Conservation (phyloP, 2,888 invertebrate species). For the Microctonus brassicae region DNA sequence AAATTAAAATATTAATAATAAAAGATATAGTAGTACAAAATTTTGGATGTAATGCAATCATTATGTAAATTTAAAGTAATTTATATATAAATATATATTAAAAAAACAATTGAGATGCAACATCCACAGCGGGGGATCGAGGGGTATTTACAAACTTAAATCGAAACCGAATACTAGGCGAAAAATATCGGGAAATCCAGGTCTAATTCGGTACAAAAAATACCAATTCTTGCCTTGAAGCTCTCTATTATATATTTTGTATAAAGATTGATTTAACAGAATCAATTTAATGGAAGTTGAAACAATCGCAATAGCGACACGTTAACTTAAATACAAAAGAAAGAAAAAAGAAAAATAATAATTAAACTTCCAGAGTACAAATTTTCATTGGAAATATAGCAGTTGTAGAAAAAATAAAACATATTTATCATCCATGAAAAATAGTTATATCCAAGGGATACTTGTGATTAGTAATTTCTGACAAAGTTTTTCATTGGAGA, state of each 20-base stretch:
- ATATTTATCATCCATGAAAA: conserved; percentile 17
- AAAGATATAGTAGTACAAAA: conserved; percentile 10
- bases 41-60: conserved; percentile 4
- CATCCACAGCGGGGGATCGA: conserved; percentile 28
- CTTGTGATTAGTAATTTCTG: conserved; percentile 17
- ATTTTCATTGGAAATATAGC: conserved; percentile 57
- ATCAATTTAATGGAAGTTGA: conserved; percentile 33
- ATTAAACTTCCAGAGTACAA: conserved; percentile 62
- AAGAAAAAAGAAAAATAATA: not conserved
- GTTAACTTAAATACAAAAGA: not conserved
- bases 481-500: conserved; percentile 7
- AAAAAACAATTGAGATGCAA: conserved; percentile 28
- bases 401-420: conserved; percentile 6
- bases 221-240: conserved; percentile 69
- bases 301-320: not conserved
- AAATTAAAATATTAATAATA: conserved; percentile 13
- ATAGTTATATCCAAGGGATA: conserved; percentile 21
- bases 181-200: conserved; percentile 59
- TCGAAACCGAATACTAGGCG: not conserved
- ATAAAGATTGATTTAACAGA: conserved; percentile 34
- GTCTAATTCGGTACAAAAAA: conserved; percentile 68
- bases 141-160: conserved; percentile 4
- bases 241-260: conserved; percentile 62
- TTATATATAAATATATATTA: conserved; percentile 19
- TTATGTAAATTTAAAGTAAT: conserved; percentile 31